A percentile compares a stretch with the other conserved stretches of the same genome.
Evolutionary conservation across 2,113 vertebrate genomes (phyloP).

Genomic region (Mormyrus lacerda): DNA sequence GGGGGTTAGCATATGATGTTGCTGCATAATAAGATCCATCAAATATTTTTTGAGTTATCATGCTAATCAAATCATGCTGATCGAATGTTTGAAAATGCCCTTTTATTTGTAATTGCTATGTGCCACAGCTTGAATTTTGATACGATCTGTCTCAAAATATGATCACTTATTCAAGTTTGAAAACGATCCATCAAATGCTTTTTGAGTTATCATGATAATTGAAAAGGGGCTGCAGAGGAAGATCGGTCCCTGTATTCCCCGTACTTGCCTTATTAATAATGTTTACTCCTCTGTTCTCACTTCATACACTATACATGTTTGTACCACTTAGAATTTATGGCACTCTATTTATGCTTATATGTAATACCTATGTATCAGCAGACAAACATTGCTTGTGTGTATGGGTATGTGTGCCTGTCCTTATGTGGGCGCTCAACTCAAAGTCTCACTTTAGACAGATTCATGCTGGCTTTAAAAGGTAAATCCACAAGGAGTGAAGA

Average conservation of each 20-base stretch:
- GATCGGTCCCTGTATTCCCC: not conserved
- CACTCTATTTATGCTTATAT: not conserved
- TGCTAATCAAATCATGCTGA: too few species aligned
- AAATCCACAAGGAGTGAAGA: not conserved
- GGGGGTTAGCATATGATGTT: not conserved
- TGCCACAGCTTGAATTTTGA: not conserved
- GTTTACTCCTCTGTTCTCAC: not conserved
- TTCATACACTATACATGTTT: not conserved
- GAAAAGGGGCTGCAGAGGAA: not conserved
- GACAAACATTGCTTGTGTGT: not conserved
- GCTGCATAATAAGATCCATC: not conserved
- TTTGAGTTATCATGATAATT: not conserved
- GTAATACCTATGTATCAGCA: not conserved
- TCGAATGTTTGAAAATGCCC: not conserved
- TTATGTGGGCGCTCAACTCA: not conserved
- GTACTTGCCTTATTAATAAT: not conserved
- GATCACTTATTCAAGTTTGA: not conserved
- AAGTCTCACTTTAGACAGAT: not conserved
- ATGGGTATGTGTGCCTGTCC: not conserved
- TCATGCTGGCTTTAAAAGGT: conserved; percentile 16
- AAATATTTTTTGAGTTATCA: not conserved
- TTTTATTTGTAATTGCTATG: not conserved
- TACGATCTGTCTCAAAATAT: not conserved
- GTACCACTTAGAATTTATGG: not conserved
- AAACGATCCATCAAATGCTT: not conserved